phyloP scores from a whole-genome alignment of 2,113 vertebrate genomes.

The Scomber japonicus region DNA sequence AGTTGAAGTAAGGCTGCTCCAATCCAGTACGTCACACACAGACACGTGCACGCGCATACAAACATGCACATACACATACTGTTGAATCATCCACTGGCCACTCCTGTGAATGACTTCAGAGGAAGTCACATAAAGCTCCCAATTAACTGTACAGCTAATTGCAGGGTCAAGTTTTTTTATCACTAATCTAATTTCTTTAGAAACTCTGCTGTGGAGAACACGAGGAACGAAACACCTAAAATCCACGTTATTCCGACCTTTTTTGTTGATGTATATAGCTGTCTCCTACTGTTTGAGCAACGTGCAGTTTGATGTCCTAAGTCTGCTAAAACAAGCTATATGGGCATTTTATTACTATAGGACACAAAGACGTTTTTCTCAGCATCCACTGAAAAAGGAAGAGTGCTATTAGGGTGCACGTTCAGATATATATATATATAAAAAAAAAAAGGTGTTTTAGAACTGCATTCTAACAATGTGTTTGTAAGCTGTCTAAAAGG shows the following conservation, averaged over 20 bases:
- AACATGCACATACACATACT: neutral
- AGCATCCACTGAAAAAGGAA: neutral
- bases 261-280: neutral
- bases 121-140: constrained; percentile 8
- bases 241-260: neutral
- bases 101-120: neutral
- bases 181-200: no score
- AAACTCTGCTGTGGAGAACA: no score
- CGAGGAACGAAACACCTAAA: neutral
- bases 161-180: neutral
- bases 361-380: neutral
- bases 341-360: neutral
- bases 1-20: constrained; percentile 11
- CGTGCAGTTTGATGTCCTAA: constrained; percentile 3
- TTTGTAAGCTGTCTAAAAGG: constrained; percentile 11
- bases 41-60: neutral
- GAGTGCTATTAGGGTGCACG: constrained; percentile 3
- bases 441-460: constrained; percentile 29
- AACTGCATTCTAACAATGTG: constrained; percentile 21
- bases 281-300: neutral
- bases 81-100: neutral
- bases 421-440: constrained; percentile 36
- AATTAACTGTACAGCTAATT: neutral
- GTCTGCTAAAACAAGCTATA: constrained; percentile 1
- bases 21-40: neutral